Conservation (phyloP, 2,797 vertebrate genomes). For the Falco biarmicus region DNA sequence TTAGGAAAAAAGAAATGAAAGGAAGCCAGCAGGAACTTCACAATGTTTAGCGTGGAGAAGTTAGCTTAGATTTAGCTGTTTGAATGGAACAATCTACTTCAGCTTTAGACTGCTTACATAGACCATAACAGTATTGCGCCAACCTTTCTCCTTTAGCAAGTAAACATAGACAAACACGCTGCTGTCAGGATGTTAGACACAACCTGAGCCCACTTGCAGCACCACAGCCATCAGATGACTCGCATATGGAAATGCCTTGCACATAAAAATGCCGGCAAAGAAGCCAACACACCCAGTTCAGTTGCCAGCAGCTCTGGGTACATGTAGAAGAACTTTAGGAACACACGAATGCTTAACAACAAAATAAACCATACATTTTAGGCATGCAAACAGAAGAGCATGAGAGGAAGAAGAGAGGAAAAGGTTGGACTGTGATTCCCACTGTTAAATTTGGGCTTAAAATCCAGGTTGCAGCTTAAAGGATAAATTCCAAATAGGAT, state of each 20-base stretch:
- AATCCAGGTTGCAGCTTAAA: not conserved
- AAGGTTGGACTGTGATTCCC: not conserved
- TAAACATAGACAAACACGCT: not conserved
- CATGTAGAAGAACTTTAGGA: fast-evolving
- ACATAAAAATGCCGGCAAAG: not conserved
- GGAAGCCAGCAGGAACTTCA: not conserved
- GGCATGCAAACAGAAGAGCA: not conserved
- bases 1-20: not conserved
- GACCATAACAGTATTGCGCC: not conserved
- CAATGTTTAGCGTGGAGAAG: not conserved
- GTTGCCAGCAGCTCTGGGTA: not conserved
- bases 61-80: not conserved
- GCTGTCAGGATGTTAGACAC: not conserved
- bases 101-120: not conserved
- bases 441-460: not conserved
- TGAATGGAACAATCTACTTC: not conserved
- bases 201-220: not conserved
- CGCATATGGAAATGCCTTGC: not conserved
- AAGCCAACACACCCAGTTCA: not conserved
- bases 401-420: not conserved
- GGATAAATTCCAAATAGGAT: not conserved
- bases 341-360: not conserved
- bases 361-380: not conserved
- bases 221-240: not conserved
- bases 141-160: not conserved